These are phyloP conservation scores for Corythornis madagascariensis DNA, from an alignment of 2,113 vertebrate species.

Conservation along the genomic window DNA sequence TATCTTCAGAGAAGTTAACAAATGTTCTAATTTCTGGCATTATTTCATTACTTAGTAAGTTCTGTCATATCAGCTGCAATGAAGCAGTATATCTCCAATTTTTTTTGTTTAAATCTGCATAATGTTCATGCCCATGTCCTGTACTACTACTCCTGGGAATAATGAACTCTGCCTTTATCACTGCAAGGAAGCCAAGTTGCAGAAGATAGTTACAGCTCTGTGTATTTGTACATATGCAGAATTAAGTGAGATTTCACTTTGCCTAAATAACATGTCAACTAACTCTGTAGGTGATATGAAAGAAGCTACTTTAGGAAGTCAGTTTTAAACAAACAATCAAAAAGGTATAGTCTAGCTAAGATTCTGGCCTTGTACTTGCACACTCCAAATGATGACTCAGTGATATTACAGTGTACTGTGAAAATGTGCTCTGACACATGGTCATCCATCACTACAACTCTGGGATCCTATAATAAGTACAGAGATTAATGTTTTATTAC, in stretches of 20 bases:
- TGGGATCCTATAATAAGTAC: constrained; percentile 5
- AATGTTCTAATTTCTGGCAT: background rate
- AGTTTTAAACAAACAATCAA: background rate
- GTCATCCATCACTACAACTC: background rate
- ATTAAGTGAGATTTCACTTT: background rate
- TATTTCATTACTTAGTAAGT: background rate
- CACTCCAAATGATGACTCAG: background rate
- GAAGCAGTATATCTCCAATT: background rate
- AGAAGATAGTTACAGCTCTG: background rate
- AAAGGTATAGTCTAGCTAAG: background rate
- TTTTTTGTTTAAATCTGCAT: background rate
- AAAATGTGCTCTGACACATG: background rate
- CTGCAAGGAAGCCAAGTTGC: background rate
- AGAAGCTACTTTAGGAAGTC: background rate
- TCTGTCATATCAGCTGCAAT: background rate
- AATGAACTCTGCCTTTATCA: background rate
- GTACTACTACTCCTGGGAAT: background rate
- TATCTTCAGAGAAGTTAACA: background rate
- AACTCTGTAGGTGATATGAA: background rate
- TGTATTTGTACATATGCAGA: background rate
- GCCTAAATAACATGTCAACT: background rate
- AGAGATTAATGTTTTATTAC: constrained; percentile 60
- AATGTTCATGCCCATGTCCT: background rate
- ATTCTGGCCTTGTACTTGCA: background rate
- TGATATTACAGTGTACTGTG: background rate